These are phyloP conservation scores for Sitta carolinensis DNA, from an alignment of 2,797 vertebrate genomes.

Conservation along the genomic window DNA sequence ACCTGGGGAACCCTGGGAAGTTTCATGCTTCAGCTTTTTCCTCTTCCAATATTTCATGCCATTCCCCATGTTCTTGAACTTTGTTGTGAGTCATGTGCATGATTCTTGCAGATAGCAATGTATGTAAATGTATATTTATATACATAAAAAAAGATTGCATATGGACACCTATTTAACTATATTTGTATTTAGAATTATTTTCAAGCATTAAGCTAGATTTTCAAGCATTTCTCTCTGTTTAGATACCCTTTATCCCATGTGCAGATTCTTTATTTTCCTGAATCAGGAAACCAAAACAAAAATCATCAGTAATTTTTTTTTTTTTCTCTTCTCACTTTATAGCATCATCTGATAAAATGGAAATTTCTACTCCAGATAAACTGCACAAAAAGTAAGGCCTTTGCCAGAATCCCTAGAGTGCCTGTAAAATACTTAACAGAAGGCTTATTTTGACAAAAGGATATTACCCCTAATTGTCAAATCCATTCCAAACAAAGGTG, in stretches of 20 bases:
- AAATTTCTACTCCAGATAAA: slow-evolving; percentile 68
- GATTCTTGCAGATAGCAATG: neutral
- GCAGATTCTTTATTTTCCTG: slow-evolving; percentile 20
- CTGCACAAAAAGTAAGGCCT: slow-evolving; percentile 63
- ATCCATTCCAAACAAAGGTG: slow-evolving; percentile 69
- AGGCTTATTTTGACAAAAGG: slow-evolving; percentile 71
- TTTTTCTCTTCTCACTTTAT: slow-evolving; percentile 57
- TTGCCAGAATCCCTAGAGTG: slow-evolving; percentile 37
- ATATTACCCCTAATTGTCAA: slow-evolving; percentile 62
- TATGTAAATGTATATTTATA: neutral
- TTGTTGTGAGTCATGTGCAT: neutral
- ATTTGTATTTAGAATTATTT: neutral
- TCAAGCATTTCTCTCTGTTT: neutral
- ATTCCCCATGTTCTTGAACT: neutral
- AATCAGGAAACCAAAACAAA: slow-evolving; percentile 18
- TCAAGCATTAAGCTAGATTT: neutral
- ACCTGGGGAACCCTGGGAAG: neutral
- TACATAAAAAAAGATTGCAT: neutral
- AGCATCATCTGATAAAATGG: slow-evolving; percentile 60
- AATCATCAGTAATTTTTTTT: neutral
- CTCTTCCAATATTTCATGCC: neutral
- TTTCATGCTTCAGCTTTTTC: neutral
- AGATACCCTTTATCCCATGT: slow-evolving; percentile 11
- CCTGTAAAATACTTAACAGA: slow-evolving; percentile 70
- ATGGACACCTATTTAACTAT: neutral